These are phyloP conservation scores for Gonocerus acuteangulatus DNA, from an alignment of 2,888 invertebrate species.

Conservation along the genomic window DNA sequence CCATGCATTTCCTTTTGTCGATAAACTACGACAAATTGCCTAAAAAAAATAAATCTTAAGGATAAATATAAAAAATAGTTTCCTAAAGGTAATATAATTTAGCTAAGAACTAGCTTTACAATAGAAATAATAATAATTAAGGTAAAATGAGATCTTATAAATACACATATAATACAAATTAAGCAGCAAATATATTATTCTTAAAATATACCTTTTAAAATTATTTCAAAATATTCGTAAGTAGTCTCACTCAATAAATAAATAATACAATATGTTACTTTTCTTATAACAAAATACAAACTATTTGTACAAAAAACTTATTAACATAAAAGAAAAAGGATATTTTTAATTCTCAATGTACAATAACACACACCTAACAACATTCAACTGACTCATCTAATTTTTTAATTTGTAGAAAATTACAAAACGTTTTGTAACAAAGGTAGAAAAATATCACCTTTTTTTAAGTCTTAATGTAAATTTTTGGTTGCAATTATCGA, in stretches of 20 bases:
- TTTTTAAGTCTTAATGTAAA: neutral
- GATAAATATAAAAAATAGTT: slow-evolving; percentile 3
- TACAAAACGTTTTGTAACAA: slow-evolving; percentile 16
- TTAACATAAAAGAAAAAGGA: neutral
- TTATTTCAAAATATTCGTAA: slow-evolving; percentile 16
- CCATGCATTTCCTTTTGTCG: slow-evolving; percentile 29
- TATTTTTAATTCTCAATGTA: slow-evolving; percentile 6
- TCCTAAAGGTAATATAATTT: slow-evolving; percentile 11
- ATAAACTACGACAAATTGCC: slow-evolving; percentile 18
- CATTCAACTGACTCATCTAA: slow-evolving; percentile 11
- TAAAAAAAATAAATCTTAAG: slow-evolving; percentile 11
- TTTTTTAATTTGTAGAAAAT: slow-evolving; percentile 6
- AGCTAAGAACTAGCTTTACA: neutral
- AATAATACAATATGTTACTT: slow-evolving; percentile 5
- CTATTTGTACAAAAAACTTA: slow-evolving; percentile 19
- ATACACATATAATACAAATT: slow-evolving; percentile 11
- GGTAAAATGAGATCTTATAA: slow-evolving; percentile 23
- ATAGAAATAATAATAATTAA: neutral
- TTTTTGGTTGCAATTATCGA: neutral
- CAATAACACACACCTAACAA: neutral
- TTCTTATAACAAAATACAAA: slow-evolving; percentile 21
- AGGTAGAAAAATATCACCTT: slow-evolving; percentile 25
- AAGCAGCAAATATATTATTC: neutral
- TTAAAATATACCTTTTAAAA: slow-evolving; percentile 4
- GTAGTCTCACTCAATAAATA: slow-evolving; percentile 21